Percentiles rank a stretch among this genome's conserved stretches.
Conservation (phyloP, 2,888 invertebrate genomes). For the Diplolepis rosae region DNA sequence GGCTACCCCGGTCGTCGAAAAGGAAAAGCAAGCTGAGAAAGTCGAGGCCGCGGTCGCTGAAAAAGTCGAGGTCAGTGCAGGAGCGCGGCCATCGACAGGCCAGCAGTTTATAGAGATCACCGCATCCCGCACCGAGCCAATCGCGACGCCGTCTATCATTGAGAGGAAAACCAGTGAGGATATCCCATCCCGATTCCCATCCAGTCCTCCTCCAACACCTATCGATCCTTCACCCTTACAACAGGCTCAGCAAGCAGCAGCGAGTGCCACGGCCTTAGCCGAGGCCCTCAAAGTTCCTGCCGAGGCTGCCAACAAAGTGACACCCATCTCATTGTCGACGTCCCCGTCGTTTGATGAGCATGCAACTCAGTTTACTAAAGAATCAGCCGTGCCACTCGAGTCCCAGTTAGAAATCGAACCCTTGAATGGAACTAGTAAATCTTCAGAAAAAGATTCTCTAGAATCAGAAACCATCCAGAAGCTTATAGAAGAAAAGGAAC, state of each 20-base stretch:
- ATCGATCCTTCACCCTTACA: constrained; percentile 71
- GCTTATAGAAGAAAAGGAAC: not conserved
- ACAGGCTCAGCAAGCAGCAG: constrained; percentile 67
- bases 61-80: constrained; percentile 72
- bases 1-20: constrained; percentile 53
- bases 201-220: constrained; percentile 71
- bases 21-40: constrained; percentile 62
- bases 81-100: constrained; percentile 54
- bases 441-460: not conserved
- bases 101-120: constrained; percentile 61
- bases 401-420: constrained; percentile 1
- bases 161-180: constrained; percentile 73
- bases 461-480: not conserved
- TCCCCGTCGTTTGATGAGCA: constrained; percentile 19
- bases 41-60: constrained; percentile 55
- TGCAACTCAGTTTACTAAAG: constrained; percentile 11
- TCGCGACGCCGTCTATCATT: constrained; percentile 71
- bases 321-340: constrained; percentile 15
- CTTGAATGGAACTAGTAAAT: not conserved
- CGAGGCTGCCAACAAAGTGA: constrained; percentile 51
- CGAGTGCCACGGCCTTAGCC: constrained; percentile 66
- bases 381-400: not conserved
- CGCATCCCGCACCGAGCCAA: constrained; percentile 62
- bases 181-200: constrained; percentile 67
- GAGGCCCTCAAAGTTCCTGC: constrained; percentile 68